Conservation (phyloP, 1,140 invertebrate genomes). For the Reticulitermes speratus region DNA sequence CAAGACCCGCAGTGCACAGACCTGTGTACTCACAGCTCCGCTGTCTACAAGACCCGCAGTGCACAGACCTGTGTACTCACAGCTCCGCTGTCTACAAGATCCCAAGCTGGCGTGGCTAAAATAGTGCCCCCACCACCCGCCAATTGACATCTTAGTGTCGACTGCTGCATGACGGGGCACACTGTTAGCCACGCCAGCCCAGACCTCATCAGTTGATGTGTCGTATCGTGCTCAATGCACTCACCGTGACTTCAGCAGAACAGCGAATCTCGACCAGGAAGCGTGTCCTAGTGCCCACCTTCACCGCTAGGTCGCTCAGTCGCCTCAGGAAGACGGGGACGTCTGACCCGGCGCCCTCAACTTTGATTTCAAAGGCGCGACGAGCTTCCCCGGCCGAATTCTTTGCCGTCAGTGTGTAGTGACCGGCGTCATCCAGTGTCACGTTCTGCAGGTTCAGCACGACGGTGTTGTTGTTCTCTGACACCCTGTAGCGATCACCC, state of each 20-base stretch:
- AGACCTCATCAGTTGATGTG: too few relatives aligned
- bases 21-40: too few relatives aligned
- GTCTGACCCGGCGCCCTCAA: constrained; percentile 52
- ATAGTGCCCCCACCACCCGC: too few relatives aligned
- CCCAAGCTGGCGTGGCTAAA: too few relatives aligned
- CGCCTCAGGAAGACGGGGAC: constrained; percentile 74
- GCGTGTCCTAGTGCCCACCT: constrained; percentile 79
- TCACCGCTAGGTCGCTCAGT: constrained; percentile 76
- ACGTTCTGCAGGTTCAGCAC: constrained; percentile 55
- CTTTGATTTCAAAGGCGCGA: constrained; percentile 45
- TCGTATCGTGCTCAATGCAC: background rate
- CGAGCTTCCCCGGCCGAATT: constrained; percentile 49
- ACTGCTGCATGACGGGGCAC: too few relatives aligned
- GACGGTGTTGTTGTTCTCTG: constrained; percentile 43
- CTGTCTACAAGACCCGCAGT: too few relatives aligned
- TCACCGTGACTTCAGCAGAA: constrained; percentile 73
- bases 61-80: too few relatives aligned
- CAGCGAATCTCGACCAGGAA: constrained; percentile 80
- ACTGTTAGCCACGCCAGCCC: too few relatives aligned
- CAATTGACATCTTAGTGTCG: too few relatives aligned
- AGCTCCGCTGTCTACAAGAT: too few relatives aligned
- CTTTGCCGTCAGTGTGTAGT: constrained; percentile 56
- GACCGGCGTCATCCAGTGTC: constrained; percentile 48
- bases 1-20: too few relatives aligned
- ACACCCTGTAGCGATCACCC: constrained; percentile 48